Percentiles rank a stretch among this genome's conserved stretches.
Evolutionary conservation across 1,140 invertebrate species (phyloP).

Genomic region (Lepidurus arcticus): DNA sequence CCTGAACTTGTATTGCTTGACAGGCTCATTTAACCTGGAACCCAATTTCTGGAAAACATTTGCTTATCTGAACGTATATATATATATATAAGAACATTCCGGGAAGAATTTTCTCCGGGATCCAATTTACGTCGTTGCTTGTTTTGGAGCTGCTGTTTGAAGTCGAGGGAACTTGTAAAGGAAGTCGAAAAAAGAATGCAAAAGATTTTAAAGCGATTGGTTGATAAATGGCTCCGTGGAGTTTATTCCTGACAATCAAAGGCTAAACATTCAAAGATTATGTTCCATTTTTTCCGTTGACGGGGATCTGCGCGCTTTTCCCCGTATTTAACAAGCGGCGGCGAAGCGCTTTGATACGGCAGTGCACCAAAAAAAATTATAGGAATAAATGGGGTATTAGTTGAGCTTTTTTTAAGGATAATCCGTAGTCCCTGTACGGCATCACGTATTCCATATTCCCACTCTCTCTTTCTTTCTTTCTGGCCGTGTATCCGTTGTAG

Average conservation of each 20-base stretch:
- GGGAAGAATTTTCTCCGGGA: background rate
- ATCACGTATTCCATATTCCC: background rate
- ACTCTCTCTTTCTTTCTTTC: background rate
- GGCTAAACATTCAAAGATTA: no score
- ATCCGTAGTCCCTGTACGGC: background rate
- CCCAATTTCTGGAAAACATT: background rate
- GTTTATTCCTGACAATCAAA: slow-evolving; percentile 1
- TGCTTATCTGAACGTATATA: no score
- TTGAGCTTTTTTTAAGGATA: background rate
- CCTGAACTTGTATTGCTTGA: background rate
- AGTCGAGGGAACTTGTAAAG: no score
- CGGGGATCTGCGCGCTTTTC: no score
- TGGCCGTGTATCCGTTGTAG: no score
- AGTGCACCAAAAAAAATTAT: background rate
- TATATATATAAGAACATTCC: background rate
- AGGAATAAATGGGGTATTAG: background rate
- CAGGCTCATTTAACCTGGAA: background rate
- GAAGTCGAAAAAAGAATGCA: no score
- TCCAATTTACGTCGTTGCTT: background rate
- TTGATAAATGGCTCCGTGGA: background rate
- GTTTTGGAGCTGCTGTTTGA: background rate
- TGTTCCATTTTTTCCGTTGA: no score
- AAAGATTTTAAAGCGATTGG: background rate
- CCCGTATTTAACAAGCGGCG: background rate
- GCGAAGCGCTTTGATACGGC: background rate